phyloP scores from a whole-genome alignment of 92 coral and sea anemone species.

The Muricea muricata region DNA sequence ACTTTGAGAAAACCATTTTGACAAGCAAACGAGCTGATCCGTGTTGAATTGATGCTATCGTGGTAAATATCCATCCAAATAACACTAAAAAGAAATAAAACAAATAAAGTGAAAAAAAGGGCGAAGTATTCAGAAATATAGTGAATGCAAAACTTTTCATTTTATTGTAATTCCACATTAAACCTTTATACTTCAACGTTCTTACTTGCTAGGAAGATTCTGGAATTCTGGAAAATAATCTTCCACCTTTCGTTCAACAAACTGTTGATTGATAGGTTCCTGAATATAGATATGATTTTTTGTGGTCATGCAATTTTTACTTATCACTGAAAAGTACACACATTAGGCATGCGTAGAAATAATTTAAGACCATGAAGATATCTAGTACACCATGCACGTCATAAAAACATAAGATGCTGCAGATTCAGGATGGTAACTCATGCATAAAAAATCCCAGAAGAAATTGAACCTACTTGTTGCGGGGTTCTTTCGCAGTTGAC shows the following conservation, averaged over 20 bases:
- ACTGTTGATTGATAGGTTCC: slow-evolving; percentile 76
- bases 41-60: slow-evolving; percentile 36
- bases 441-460: too few species aligned
- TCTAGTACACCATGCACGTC: too few species aligned
- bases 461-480: too few species aligned
- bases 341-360: too few species aligned
- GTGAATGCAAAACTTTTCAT: too few species aligned
- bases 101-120: neutral
- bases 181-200: neutral
- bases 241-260: slow-evolving; percentile 71
- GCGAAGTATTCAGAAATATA: neutral
- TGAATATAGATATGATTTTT: too few species aligned
- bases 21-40: slow-evolving; percentile 84
- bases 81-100: slow-evolving; percentile 58
- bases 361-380: too few species aligned
- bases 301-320: too few species aligned
- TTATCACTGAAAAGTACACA: neutral
- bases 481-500: too few species aligned
- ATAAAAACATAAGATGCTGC: too few species aligned
- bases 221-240: slow-evolving; percentile 86
- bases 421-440: too few species aligned
- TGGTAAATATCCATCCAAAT: slow-evolving; percentile 83
- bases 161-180: too few species aligned
- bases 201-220: slow-evolving; percentile 89
- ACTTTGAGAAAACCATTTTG: slow-evolving; percentile 86